Evolutionary conservation across 2,797 vertebrate species (phyloP), one percentile per base, ranked within the genome.

Genomic region (Poliocrania exsul): DNA sequence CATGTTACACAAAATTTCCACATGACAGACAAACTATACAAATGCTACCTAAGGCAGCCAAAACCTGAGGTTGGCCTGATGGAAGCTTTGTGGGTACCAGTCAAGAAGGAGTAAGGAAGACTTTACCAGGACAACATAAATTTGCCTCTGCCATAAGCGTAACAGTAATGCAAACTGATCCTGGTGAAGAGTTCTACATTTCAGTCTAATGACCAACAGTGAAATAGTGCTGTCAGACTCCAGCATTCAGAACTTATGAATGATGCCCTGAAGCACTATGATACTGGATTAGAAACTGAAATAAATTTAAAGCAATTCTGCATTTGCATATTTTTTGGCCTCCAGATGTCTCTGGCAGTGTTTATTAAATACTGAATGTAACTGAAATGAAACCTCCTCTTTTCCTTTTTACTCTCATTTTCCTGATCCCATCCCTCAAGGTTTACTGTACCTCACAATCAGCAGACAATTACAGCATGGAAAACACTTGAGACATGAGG

Each of bases 1-100:
- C 5, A 3, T 87, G 95, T 96, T 85, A 93, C 82, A 71, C 62
- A 95, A 6, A 83, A 96, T 92, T 97, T 96, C 95, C 96, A 94
- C 42, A 72, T 2, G 16, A 90, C 81, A 95, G 56, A 80, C 70
- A 64, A 86, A 86, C 44, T 92, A 69, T 35, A 29, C 66, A 69
- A 91, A 84, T 51, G 65, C 86, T 88, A 91, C 92, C 88, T 82
- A 86, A 74, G 71, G 65, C 31, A 88, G 82, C 74, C 87, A 91
- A 93, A 93, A 53, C 49, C 81, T 8, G 21, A 81, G 79, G 75
- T 13, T 2, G 11, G 61, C 5, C 58, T 82, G 86, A 47, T 91
- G 54, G 62, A 84, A 82, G 74, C 33, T 72, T 33, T 70, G 42
- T 2, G 17, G 53, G 72, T 51, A 80, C 38, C 69, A 29, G 17